These are phyloP conservation scores for Diachrysia chrysitis DNA, from an alignment of 2,888 invertebrate genomes.

Conservation along the genomic window DNA sequence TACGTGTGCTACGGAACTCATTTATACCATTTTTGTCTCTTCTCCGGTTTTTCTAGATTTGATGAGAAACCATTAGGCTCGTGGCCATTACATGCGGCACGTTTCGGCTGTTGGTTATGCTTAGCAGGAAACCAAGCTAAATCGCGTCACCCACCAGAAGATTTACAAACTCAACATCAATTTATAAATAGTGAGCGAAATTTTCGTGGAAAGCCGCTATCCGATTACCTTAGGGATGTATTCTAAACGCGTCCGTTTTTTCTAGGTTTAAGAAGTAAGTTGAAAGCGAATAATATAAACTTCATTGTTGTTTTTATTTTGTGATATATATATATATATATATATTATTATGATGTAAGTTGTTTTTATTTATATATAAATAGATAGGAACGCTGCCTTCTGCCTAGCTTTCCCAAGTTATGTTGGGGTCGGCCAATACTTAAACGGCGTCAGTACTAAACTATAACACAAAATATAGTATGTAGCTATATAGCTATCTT, in stretches of 20 bases:
- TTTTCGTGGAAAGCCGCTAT: constrained; percentile 82
- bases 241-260: constrained; percentile 71
- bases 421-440: too few relatives aligned
- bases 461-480: too few relatives aligned
- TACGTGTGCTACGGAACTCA: neutral
- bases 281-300: constrained; percentile 37
- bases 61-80: constrained; percentile 5
- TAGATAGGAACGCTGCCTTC: too few relatives aligned
- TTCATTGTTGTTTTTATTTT: neutral
- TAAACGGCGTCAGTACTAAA: too few relatives aligned
- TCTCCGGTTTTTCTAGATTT: neutral
- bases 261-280: constrained; percentile 59
- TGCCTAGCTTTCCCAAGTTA: too few relatives aligned
- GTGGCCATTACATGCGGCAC: neutral
- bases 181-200: constrained; percentile 80
- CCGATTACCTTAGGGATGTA: constrained; percentile 81
- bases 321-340: too few relatives aligned
- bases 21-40: neutral
- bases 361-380: too few relatives aligned
- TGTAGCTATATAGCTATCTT: too few relatives aligned
- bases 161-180: constrained; percentile 77
- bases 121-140: constrained; percentile 53
- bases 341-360: neutral
- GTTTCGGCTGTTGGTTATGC: constrained; percentile 5
- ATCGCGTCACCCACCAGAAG: constrained; percentile 70